Evolutionary conservation across 2,113 vertebrate species (phyloP).

Genomic region (Polypterus bichir): DNA sequence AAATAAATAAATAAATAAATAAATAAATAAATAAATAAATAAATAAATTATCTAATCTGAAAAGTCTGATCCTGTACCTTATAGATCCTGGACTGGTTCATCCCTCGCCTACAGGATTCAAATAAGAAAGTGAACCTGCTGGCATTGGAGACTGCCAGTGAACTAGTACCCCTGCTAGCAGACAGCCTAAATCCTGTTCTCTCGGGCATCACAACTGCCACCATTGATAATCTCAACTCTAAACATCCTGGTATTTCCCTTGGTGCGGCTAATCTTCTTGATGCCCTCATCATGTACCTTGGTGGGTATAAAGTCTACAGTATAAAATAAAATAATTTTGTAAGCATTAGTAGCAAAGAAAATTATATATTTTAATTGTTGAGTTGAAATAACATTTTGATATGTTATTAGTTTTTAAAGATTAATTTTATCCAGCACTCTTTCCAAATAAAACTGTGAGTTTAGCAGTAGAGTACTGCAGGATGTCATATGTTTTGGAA

Average conservation of each 20-base stretch:
- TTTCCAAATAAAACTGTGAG: too few species aligned
- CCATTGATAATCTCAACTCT: constrained; percentile 47
- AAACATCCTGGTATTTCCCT: constrained; percentile 29
- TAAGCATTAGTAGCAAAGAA: too few species aligned
- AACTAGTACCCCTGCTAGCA: constrained; percentile 28
- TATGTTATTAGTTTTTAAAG: too few species aligned
- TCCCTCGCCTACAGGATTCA: constrained; percentile 42
- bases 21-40: too few species aligned
- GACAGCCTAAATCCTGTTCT: constrained; percentile 32
- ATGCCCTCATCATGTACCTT: constrained; percentile 28
- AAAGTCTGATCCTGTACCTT: not conserved
- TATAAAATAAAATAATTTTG: too few species aligned
- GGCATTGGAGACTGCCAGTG: constrained; percentile 23
- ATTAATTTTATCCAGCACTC: too few species aligned
- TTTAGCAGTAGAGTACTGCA: too few species aligned
- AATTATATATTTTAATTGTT: too few species aligned
- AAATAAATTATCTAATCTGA: not conserved
- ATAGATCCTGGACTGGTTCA: constrained; percentile 51
- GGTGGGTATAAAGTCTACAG: constrained; percentile 28
- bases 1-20: too few species aligned
- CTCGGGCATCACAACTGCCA: constrained; percentile 17
- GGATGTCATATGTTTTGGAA: too few species aligned
- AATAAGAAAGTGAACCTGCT: constrained; percentile 49
- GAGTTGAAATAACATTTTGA: too few species aligned
- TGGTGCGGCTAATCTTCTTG: constrained; percentile 24